These are phyloP conservation scores for Melanotaenia boesemani DNA, from an alignment of 2,797 vertebrate genomes.

Conservation along the genomic window DNA sequence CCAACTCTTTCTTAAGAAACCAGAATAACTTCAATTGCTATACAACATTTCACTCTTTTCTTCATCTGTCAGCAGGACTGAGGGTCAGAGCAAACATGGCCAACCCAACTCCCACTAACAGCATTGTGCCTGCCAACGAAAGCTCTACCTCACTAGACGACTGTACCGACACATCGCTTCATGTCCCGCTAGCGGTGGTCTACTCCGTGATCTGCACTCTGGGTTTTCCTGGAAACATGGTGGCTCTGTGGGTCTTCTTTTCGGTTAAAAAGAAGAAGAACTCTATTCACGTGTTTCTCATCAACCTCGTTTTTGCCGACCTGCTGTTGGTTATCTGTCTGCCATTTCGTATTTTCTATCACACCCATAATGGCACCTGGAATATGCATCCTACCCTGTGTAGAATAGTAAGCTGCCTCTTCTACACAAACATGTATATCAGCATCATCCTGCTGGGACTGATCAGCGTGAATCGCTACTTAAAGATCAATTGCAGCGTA, in stretches of 20 bases:
- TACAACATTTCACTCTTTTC: neutral
- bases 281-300: conserved; percentile 91
- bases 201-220: conserved; percentile 89
- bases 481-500: conserved; percentile 85
- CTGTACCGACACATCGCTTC: conserved; percentile 79
- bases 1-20: neutral
- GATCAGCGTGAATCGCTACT: conserved; percentile 92
- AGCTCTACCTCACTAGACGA: no score
- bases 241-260: conserved; percentile 91
- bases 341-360: conserved; percentile 89
- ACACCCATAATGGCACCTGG: no score
- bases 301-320: conserved; percentile 90
- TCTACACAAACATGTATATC: conserved; percentile 99
- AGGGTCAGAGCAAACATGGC: conserved; percentile 6
- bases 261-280: conserved; percentile 88
- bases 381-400: conserved; percentile 80
- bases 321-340: conserved; percentile 90
- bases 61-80: conserved; percentile 33
- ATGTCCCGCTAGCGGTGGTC: conserved; percentile 75
- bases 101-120: neutral
- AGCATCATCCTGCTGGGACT: conserved; percentile 91
- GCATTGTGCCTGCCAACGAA: rapidly evolving
- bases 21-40: no score
- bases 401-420: conserved; percentile 86
- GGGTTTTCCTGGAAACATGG: conserved; percentile 88